Conservation (phyloP, 2,888 invertebrate genomes). For the Parnassius orleans region DNA sequence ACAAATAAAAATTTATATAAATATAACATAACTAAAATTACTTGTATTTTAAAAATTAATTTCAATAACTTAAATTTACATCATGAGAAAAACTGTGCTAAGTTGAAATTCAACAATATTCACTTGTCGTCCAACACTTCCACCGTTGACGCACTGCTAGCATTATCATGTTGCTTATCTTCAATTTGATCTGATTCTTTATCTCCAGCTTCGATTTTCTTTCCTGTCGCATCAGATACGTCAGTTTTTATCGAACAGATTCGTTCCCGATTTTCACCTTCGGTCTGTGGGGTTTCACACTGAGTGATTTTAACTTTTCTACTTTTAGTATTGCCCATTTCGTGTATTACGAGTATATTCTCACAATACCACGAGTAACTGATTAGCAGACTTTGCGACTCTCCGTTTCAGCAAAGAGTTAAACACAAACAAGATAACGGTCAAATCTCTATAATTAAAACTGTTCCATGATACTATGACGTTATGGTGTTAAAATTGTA, state of each 20-base stretch:
- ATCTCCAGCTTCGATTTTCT: constrained; percentile 38
- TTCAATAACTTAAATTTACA: constrained; percentile 16
- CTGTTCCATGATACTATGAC: constrained; percentile 38
- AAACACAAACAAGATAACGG: constrained; percentile 44
- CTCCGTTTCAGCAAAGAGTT: constrained; percentile 38
- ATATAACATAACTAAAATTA: too few species aligned
- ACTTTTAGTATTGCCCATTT: constrained; percentile 72
- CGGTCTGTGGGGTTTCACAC: constrained; percentile 45
- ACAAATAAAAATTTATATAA: too few species aligned
- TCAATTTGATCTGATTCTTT: constrained; percentile 39
- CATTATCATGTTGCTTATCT: constrained; percentile 61
- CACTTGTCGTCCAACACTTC: constrained; percentile 74
- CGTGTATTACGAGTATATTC: constrained; percentile 37
- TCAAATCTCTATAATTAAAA: constrained; percentile 50
- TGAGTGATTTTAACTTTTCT: constrained; percentile 69
- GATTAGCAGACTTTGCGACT: constrained; percentile 33
- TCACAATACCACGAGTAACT: constrained; percentile 35
- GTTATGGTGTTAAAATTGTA: constrained; percentile 51
- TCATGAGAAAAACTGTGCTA: constrained; percentile 15
- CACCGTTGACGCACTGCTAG: constrained; percentile 73
- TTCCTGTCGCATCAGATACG: constrained; percentile 41
- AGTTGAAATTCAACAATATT: constrained; percentile 29
- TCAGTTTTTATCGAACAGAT: constrained; percentile 64
- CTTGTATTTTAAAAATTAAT: too few species aligned
- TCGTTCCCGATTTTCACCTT: constrained; percentile 47